Evolutionary conservation across 2,797 vertebrate genomes (phyloP).

Genomic region (Heteromormyrus szaboi): DNA sequence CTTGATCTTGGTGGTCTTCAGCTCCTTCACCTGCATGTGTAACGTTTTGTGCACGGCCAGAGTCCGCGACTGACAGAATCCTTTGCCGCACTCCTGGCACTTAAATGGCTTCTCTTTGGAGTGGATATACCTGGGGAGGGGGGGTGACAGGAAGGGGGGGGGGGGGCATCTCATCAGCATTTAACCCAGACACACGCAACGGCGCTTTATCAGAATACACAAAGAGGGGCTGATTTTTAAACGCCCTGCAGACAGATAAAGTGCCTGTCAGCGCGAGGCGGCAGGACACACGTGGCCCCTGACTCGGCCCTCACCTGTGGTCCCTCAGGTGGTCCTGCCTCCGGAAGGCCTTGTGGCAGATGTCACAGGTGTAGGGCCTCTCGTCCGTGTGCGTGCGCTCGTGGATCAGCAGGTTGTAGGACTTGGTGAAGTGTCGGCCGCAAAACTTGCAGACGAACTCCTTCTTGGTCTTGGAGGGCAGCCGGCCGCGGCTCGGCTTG

Average conservation of each 20-base stretch:
- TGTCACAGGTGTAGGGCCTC: constrained; percentile 82
- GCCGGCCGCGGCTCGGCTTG: constrained; percentile 77
- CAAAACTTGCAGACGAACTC: constrained; percentile 90
- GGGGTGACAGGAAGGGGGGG: background rate
- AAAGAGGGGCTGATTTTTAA: background rate
- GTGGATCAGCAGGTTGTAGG: constrained; percentile 83
- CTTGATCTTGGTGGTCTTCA: constrained; percentile 91
- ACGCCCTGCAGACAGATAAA: background rate
- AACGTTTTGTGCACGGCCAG: constrained; percentile 98
- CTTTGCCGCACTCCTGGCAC: constrained; percentile 96
- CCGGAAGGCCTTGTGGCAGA: constrained; percentile 86
- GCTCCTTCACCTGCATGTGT: constrained; percentile 96
- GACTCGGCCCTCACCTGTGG: constrained; percentile 63
- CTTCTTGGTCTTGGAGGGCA: constrained; percentile 86
- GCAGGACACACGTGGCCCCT: background rate
- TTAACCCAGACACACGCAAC: background rate
- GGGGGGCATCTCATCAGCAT: background rate
- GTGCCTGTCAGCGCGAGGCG: background rate
- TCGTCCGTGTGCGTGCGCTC: constrained; percentile 84
- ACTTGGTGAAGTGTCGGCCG: constrained; percentile 84
- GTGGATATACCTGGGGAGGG: constrained; percentile 81
- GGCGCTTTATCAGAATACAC: background rate
- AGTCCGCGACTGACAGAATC: constrained; percentile 97
- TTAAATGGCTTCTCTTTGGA: constrained; percentile 99
- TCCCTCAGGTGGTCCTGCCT: constrained; percentile 83